Conservation (phyloP, 2,797 vertebrate genomes). For the Trematomus bernacchii region DNA sequence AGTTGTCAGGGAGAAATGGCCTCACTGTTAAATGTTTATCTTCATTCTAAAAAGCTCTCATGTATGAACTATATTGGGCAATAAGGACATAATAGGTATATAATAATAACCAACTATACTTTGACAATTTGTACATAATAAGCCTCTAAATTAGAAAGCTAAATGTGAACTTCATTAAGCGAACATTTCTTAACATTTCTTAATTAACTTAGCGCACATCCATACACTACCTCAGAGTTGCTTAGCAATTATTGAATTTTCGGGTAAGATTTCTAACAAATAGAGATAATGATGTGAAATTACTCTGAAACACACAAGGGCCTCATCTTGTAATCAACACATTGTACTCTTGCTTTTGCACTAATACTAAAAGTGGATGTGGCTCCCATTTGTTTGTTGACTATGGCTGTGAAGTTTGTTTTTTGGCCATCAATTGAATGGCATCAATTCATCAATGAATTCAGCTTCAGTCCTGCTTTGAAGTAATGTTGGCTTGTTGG, state of each 20-base stretch:
- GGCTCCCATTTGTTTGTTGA: too few relatives aligned
- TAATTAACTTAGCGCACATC: background rate
- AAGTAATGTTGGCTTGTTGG: too few relatives aligned
- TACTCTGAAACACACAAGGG: background rate
- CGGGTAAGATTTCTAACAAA: background rate
- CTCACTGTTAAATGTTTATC: background rate
- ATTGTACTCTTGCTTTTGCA: background rate
- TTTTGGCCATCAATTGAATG: too few relatives aligned
- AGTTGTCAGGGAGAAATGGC: background rate
- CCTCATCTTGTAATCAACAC: background rate
- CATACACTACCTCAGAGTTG: background rate
- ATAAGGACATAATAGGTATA: background rate
- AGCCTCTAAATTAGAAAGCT: slow-evolving; percentile 1
- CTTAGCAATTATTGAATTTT: background rate
- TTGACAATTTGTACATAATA: background rate
- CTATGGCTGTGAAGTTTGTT: too few relatives aligned
- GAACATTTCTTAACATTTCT: background rate
- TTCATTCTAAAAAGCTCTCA: background rate
- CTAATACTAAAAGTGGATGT: too few relatives aligned
- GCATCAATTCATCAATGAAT: too few relatives aligned
- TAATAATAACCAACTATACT: background rate
- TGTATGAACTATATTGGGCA: background rate
- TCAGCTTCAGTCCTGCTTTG: background rate
- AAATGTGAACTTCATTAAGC: background rate
- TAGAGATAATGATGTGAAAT: background rate